Conservation (phyloP, 2,888 invertebrate genomes). For the Podotricha telesiphe region DNA sequence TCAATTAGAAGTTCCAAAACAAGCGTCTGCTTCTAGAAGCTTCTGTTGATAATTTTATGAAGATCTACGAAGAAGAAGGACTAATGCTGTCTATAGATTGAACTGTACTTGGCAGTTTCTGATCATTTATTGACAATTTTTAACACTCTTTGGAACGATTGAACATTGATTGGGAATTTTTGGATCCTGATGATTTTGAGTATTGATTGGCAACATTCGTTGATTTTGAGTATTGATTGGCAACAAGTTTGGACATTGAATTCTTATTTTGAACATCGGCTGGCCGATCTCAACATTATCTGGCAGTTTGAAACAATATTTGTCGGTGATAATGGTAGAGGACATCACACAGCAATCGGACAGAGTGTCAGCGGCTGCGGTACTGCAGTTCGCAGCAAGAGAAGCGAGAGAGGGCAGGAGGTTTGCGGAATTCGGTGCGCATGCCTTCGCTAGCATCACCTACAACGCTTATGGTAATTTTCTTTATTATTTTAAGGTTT, state of each 20-base stretch:
- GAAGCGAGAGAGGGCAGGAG: constrained; percentile 74
- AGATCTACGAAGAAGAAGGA: not conserved
- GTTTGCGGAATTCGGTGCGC: constrained; percentile 73
- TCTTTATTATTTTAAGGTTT: not conserved
- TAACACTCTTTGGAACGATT: too few species aligned
- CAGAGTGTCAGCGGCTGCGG: constrained; percentile 73
- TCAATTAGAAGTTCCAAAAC: too few species aligned
- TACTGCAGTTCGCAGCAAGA: constrained; percentile 73
- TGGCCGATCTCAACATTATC: not conserved
- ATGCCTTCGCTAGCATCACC: constrained; percentile 74
- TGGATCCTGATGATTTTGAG: not conserved
- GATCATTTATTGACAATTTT: not conserved
- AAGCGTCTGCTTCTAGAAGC: too few species aligned
- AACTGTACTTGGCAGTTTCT: not conserved
- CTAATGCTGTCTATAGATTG: constrained; percentile 2
- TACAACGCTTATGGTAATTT: constrained; percentile 72
- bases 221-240: not conserved
- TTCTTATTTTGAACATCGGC: not conserved
- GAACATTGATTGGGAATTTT: not conserved
- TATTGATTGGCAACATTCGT: too few species aligned
- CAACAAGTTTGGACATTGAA: not conserved
- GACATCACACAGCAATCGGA: constrained; percentile 59
- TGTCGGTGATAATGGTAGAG: constrained; percentile 63
- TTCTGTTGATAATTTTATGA: not conserved
- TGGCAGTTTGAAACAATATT: constrained; percentile 31